phyloP scores from a whole-genome alignment of 1,140 invertebrate species.

The Leptinotarsa undecemlineata region DNA sequence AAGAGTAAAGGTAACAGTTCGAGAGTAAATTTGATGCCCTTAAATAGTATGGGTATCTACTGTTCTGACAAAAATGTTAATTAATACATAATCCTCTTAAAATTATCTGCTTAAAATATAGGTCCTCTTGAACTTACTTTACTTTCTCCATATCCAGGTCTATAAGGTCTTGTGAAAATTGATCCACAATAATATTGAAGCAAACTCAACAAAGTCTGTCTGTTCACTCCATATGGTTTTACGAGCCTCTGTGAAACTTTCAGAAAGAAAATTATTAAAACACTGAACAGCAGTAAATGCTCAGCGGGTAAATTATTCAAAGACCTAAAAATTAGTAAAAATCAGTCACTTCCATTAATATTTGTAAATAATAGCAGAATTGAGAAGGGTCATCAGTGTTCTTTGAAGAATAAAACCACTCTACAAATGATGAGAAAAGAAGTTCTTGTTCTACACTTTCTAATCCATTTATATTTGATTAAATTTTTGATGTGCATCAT shows the following conservation, averaged over 20 bases:
- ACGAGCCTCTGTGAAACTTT: conserved; percentile 22
- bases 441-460: too few relatives aligned
- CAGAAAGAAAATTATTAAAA: conserved; percentile 32
- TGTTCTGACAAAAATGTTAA: too few relatives aligned
- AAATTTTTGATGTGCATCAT: too few relatives aligned
- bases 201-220: conserved; percentile 24
- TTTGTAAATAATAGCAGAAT: too few relatives aligned
- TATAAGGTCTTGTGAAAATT: conserved; percentile 37
- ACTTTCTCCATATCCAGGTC: conserved; percentile 31
- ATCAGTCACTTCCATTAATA: too few relatives aligned
- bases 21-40: neutral
- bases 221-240: neutral
- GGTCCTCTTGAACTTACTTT: conserved; percentile 20
- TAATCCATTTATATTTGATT: too few relatives aligned
- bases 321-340: conserved; percentile 26
- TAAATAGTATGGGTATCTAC: neutral
- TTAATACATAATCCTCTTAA: too few relatives aligned
- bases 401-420: too few relatives aligned
- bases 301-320: conserved; percentile 30
- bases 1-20: neutral
- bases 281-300: conserved; percentile 30
- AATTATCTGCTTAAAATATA: too few relatives aligned
- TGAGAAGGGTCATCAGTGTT: too few relatives aligned
- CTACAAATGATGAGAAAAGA: too few relatives aligned
- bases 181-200: conserved; percentile 33